Conservation (phyloP, 2,797 vertebrate species). For the Podarcis lilfordi region DNA sequence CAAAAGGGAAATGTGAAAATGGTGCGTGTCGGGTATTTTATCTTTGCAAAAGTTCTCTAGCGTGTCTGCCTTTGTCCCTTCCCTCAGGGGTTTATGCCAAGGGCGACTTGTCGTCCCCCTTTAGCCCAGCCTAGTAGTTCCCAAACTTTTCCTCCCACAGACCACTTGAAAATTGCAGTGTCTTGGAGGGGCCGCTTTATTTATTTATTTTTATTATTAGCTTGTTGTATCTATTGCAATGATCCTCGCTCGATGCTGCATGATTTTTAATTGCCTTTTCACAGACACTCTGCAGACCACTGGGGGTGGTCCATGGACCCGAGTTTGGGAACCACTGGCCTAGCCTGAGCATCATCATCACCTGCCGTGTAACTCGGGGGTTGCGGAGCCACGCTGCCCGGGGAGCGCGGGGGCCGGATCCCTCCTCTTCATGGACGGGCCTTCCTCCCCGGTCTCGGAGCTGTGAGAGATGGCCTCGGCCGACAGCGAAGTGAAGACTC, state of each 20-base stretch:
- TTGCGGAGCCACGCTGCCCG: neutral
- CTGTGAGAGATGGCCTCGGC: conserved; percentile 89
- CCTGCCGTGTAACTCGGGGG: neutral
- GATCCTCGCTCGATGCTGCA: no score
- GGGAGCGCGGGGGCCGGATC: neutral
- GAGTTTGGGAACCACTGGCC: no score
- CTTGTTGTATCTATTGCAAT: no score
- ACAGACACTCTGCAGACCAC: no score
- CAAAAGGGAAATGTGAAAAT: neutral
- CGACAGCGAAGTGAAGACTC: conserved; percentile 96
- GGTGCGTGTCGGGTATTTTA: neutral
- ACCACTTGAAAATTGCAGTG: no score
- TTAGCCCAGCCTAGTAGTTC: neutral
- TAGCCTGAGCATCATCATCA: neutral
- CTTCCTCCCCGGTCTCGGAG: neutral
- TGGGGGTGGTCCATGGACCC: no score
- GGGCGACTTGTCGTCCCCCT: neutral
- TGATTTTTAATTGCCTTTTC: no score
- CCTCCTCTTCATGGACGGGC: conserved; percentile 15
- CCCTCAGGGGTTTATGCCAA: neutral
- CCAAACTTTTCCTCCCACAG: no score
- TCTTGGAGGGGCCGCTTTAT: no score
- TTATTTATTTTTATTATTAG: no score
- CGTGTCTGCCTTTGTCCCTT: neutral
- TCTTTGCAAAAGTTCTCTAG: neutral